Conservation (phyloP, 2,113 vertebrate species). For the Poicephalus gulielmi region DNA sequence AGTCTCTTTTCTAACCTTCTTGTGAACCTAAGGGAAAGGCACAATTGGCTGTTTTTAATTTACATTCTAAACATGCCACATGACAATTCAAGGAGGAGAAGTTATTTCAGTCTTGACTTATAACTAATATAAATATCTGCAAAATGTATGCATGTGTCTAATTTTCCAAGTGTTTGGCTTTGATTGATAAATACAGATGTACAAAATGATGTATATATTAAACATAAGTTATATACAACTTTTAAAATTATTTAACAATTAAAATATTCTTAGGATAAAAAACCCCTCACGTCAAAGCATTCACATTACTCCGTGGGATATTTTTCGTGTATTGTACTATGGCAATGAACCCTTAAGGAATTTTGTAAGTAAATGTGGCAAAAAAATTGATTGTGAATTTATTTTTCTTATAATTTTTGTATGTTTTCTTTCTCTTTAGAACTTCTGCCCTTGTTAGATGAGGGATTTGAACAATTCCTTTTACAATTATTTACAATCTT, state of each 20-base stretch:
- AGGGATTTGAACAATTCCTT: slow-evolving; percentile 62
- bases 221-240: not conserved
- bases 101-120: slow-evolving; percentile 47
- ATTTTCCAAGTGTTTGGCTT: not conserved
- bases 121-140: slow-evolving; percentile 39
- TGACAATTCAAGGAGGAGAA: slow-evolving; percentile 41
- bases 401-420: slow-evolving; percentile 66
- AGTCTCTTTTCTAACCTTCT: slow-evolving; percentile 48
- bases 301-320: not conserved
- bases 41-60: slow-evolving; percentile 61
- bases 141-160: not conserved
- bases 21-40: slow-evolving; percentile 32
- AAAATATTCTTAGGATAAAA: slow-evolving; percentile 14
- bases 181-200: not conserved
- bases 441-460: slow-evolving; percentile 47
- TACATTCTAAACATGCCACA: slow-evolving; percentile 41
- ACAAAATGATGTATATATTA: not conserved
- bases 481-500: slow-evolving; percentile 7
- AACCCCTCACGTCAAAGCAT: not conserved
- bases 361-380: slow-evolving; percentile 54
- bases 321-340: slow-evolving; percentile 10
- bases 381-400: slow-evolving; percentile 67
- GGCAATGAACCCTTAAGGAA: slow-evolving; percentile 59
- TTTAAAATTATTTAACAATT: not conserved
- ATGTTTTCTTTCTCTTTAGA: slow-evolving; percentile 68